Evolutionary conservation across 2,113 vertebrate genomes (phyloP).

Genomic region (Notothenia coriiceps): DNA sequence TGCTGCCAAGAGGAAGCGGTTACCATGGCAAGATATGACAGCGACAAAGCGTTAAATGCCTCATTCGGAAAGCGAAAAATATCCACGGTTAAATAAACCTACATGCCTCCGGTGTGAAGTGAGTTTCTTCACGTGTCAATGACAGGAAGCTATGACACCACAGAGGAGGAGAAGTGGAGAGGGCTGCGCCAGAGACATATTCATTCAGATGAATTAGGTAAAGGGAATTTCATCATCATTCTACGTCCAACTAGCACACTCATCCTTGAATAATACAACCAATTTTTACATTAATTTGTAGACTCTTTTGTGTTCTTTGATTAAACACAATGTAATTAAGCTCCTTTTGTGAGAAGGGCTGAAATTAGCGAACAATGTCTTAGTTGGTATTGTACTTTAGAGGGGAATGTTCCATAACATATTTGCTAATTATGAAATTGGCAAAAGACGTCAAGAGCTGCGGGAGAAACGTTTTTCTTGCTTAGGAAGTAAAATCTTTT

Average conservation of each 20-base stretch:
- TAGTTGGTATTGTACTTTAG: not conserved
- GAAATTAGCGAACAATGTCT: not conserved
- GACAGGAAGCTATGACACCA: not conserved
- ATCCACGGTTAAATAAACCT: conserved; percentile 23
- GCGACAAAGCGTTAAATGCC: conserved; percentile 25
- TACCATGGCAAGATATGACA: conserved; percentile 57
- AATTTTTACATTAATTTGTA: not conserved
- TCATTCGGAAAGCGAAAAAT: conserved; percentile 38
- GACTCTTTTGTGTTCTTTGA: too few relatives aligned
- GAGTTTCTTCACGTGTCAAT: not conserved
- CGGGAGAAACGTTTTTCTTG: not conserved
- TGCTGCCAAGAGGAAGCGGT: conserved; percentile 41
- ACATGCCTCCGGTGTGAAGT: not conserved
- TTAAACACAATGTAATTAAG: too few relatives aligned
- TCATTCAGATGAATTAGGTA: too few relatives aligned
- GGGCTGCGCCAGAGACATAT: not conserved
- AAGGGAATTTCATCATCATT: too few relatives aligned
- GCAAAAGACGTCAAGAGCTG: not conserved
- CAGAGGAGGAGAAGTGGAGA: not conserved
- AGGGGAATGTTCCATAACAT: not conserved
- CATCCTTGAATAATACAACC: not conserved
- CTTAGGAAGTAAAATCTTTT: too few relatives aligned
- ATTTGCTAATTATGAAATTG: not conserved
- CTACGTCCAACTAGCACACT: not conserved
- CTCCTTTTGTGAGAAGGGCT: not conserved